These are phyloP conservation scores for Siniperca undulata DNA, from an alignment of 2,797 vertebrate genomes.

Conservation along the genomic window DNA sequence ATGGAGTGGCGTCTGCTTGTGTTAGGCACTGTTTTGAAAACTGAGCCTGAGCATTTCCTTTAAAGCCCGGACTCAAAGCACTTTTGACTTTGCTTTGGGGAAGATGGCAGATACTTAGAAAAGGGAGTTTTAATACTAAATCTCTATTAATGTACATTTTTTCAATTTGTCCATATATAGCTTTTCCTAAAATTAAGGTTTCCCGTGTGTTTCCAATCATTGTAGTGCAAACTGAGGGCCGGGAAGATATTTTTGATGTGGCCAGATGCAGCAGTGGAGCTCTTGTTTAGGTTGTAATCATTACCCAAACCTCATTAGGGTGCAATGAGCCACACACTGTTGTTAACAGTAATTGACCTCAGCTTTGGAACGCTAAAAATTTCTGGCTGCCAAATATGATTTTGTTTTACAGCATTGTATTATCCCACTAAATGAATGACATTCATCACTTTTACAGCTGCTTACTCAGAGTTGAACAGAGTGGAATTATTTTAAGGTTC, in stretches of 20 bases:
- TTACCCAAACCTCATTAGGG: constrained; percentile 75
- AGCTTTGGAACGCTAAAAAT: constrained; percentile 61
- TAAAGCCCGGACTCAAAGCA: constrained; percentile 54
- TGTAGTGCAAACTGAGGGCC: constrained; percentile 28
- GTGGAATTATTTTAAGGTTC: constrained; percentile 53
- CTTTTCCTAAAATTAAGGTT: constrained; percentile 26
- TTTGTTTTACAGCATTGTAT: constrained; percentile 70
- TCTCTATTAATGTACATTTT: constrained; percentile 19
- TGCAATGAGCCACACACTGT: constrained; percentile 70
- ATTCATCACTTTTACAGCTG: constrained; percentile 79
- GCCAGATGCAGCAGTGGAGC: constrained; percentile 57
- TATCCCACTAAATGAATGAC: constrained; percentile 70
- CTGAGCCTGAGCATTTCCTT: constrained; percentile 60
- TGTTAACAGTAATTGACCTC: constrained; percentile 76
- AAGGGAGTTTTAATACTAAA: constrained; percentile 44
- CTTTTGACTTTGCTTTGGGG: constrained; percentile 45
- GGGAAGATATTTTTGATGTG: constrained; percentile 62
- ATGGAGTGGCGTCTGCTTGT: constrained; percentile 56
- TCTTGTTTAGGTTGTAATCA: constrained; percentile 69
- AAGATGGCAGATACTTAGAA: constrained; percentile 25
- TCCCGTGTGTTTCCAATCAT: constrained; percentile 22
- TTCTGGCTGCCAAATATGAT: constrained; percentile 69
- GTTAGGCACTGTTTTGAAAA: constrained; percentile 72
- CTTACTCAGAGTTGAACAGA: constrained; percentile 33
- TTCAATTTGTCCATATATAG: constrained; percentile 13